These are phyloP conservation scores for Orycteropus afer DNA, from an alignment of 2,113 vertebrate species.

Conservation along the genomic window DNA sequence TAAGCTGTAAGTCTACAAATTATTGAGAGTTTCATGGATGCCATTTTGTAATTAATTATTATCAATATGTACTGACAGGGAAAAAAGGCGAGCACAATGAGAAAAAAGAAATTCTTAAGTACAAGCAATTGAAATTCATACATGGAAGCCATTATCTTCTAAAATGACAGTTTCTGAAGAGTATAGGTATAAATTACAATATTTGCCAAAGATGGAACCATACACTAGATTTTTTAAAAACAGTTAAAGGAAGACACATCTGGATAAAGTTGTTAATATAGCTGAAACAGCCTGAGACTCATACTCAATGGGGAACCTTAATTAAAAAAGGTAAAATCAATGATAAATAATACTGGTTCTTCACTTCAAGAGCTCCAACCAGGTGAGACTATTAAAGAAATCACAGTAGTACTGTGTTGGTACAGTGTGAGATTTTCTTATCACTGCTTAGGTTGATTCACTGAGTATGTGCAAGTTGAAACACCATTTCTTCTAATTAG, in stretches of 20 bases:
- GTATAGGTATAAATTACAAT: constrained; percentile 42
- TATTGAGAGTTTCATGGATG: constrained; percentile 1
- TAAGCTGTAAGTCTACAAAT: constrained; percentile 52
- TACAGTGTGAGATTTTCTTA: constrained; percentile 52
- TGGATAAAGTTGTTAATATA: constrained; percentile 67
- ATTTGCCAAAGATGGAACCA: constrained; percentile 45
- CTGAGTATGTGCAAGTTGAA: constrained; percentile 3
- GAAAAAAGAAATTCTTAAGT: background rate
- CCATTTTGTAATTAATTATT: constrained; percentile 60
- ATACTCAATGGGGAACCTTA: constrained; percentile 65
- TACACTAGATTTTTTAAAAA: constrained; percentile 39
- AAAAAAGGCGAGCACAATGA: background rate
- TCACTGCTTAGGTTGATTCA: background rate
- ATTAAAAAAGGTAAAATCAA: constrained; percentile 78
- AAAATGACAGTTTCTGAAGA: constrained; percentile 57
- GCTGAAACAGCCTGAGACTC: constrained; percentile 71
- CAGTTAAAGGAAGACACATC: constrained; percentile 41
- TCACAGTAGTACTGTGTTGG: constrained; percentile 10
- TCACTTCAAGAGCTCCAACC: constrained; percentile 77
- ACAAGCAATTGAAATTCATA: background rate
- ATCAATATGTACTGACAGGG: background rate
- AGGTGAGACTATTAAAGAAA: constrained; percentile 79
- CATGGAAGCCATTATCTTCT: constrained; percentile 3
- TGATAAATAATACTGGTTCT: constrained; percentile 75
- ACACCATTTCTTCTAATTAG: constrained; percentile 60